Percentiles rank a stretch among this genome's conserved stretches.
phyloP scores from a whole-genome alignment of 2,888 invertebrate genomes.

The Metacarcinus magister region DNA sequence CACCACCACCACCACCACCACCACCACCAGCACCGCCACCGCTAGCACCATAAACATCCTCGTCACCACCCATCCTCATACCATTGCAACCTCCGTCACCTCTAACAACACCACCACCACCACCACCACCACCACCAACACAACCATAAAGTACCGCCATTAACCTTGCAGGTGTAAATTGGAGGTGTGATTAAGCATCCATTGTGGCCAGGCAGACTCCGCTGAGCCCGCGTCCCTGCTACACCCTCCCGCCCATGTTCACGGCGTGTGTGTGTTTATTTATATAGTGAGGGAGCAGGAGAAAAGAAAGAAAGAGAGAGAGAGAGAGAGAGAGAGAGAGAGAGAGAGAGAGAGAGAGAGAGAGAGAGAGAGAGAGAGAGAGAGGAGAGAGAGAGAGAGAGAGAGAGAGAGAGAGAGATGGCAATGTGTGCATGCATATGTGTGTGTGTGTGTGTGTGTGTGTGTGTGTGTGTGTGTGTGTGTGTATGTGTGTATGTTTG shows the following conservation, averaged over 20 bases:
- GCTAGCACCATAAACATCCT: not conserved
- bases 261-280: constrained; percentile 43
- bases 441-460: too few species aligned
- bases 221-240: not conserved
- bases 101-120: not conserved
- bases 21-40: not conserved
- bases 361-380: not conserved
- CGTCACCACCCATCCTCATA: not conserved
- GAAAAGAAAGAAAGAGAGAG: not conserved
- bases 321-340: not conserved
- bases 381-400: too few species aligned
- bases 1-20: not conserved
- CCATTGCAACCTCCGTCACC: not conserved
- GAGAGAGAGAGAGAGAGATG: constrained; percentile 52
- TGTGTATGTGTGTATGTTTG: not conserved
- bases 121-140: not conserved
- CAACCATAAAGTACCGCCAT: constrained; percentile 57
- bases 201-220: constrained; percentile 9
- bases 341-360: not conserved
- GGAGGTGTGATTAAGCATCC: constrained; percentile 54
- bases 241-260: constrained; percentile 48
- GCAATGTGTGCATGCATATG: not conserved
- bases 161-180: constrained; percentile 60
- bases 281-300: not conserved
- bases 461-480: not conserved